A percentile compares a stretch with the other conserved stretches of the same genome.
These are phyloP conservation scores for Orthosia gothica DNA, from an alignment of 2,888 invertebrate genomes.

Conservation along the genomic window DNA sequence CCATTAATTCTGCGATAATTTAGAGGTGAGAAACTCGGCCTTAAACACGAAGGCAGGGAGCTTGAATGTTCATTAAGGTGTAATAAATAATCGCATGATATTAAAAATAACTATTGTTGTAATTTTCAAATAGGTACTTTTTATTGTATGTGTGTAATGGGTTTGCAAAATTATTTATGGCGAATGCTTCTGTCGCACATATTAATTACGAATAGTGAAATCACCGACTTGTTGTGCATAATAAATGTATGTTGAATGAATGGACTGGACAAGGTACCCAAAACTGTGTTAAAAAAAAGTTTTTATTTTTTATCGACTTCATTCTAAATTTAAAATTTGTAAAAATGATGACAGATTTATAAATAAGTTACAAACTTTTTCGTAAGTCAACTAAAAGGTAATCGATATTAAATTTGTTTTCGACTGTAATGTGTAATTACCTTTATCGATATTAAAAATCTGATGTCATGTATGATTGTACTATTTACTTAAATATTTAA, in stretches of 20 bases:
- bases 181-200: constrained; percentile 86
- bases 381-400: neutral
- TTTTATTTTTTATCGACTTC: too few species aligned
- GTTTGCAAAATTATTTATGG: constrained; percentile 75
- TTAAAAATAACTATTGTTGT: constrained; percentile 70
- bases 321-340: neutral
- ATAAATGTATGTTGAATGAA: constrained; percentile 59
- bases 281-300: neutral
- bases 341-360: neutral
- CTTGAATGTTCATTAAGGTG: constrained; percentile 52
- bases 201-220: constrained; percentile 78
- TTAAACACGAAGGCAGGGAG: constrained; percentile 41
- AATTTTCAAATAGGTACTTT: constrained; percentile 61
- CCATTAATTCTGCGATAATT: too few species aligned
- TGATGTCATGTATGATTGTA: constrained; percentile 18
- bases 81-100: constrained; percentile 63
- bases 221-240: constrained; percentile 75
- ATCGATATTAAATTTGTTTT: neutral
- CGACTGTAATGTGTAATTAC: constrained; percentile 37
- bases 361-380: neutral
- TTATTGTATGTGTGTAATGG: constrained; percentile 70
- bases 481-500: constrained; percentile 39
- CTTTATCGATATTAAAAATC: constrained; percentile 32
- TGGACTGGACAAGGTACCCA: constrained; percentile 60
- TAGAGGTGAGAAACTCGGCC: too few species aligned